Evolutionary conservation across 2,113 vertebrate genomes (phyloP), one percentile per base, ranked within the genome.

Genomic region (Narcine bancroftii): DNA sequence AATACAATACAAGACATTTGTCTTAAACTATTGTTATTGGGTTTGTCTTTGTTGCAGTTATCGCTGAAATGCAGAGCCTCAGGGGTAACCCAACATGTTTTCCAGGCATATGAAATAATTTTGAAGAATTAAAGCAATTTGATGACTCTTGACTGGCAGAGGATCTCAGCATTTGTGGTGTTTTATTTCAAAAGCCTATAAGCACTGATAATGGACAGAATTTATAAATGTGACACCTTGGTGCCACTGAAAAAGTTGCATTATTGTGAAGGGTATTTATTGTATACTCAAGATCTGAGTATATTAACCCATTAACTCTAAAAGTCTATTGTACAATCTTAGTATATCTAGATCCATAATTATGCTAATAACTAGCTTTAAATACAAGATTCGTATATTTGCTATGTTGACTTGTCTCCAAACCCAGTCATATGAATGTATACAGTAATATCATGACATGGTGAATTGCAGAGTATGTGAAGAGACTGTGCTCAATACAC

Each of bases 1-100:
- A 60, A 19, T 50, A 9, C 13, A 33, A 11, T 15, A 24, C 33
- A 56, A 24, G 19, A 36, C 39, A 3, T 1, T 1, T 21, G 65
- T 39, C 19, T 10, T 69, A 69, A 5, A 5, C 11, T 21, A 0
- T 0, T 24, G 39, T 19, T 50, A 33, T 53, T 4, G 45, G 81
- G 93, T 63, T 26, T 39, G 75, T 94, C 89, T 95, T 63, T 17
- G 89, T 93, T 17, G 0, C 95, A 99, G 99, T 93, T 99, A 39
- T 98, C 97, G 71, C 94, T 99, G 94, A 99, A 98, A 95, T 99
- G 98, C 94, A 96, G 98, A 93, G 98, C 98, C 0, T 96, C 97
- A 0, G 98, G 99, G 93, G 98, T 99, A 75, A 96, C 96, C 92
- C 98, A 97, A 95, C 97, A 96, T 10, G 93, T 99, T 92, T 97